Evolutionary conservation across 2,888 invertebrate genomes (phyloP).

Genomic region (Limenitis camilla): DNA sequence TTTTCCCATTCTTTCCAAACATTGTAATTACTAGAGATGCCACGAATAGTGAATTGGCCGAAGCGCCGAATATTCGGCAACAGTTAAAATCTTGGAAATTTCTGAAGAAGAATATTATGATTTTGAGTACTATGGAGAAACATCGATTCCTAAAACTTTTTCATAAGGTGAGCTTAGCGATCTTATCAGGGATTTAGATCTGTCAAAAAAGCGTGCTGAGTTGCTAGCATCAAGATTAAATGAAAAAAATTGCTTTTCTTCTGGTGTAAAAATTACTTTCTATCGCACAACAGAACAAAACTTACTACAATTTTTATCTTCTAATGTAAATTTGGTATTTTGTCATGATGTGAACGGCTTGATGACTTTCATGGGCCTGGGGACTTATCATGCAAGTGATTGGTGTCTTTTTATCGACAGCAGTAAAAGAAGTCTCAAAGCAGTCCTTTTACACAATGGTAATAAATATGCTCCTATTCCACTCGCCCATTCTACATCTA

Average conservation of each 20-base stretch:
- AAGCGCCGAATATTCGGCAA: too few relatives aligned
- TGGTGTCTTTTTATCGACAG: conserved; percentile 1
- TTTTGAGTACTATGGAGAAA: too few relatives aligned
- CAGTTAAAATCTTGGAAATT: too few relatives aligned
- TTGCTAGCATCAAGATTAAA: conserved; percentile 6
- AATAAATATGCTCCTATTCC: neutral
- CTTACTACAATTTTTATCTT: conserved; percentile 6
- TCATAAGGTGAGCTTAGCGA: conserved; percentile 9
- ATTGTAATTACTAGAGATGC: too few relatives aligned
- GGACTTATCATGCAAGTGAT: neutral
- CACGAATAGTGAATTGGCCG: too few relatives aligned
- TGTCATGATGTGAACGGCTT: conserved; percentile 9
- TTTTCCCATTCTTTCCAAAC: too few relatives aligned
- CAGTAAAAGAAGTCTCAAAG: neutral
- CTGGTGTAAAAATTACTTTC: neutral
- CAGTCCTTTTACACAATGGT: neutral
- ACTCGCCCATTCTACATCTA: neutral
- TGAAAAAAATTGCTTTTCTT: conserved; percentile 7
- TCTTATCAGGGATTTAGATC: conserved; percentile 5
- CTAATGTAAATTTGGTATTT: conserved; percentile 6
- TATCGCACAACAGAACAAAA: conserved; percentile 9
- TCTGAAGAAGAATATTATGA: too few relatives aligned
- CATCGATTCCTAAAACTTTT: conserved; percentile 1
- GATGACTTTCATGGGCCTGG: neutral
- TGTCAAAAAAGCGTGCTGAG: neutral